These are phyloP conservation scores for Dysdera silvatica DNA, from an alignment of 1,140 invertebrate genomes.

Conservation along the genomic window DNA sequence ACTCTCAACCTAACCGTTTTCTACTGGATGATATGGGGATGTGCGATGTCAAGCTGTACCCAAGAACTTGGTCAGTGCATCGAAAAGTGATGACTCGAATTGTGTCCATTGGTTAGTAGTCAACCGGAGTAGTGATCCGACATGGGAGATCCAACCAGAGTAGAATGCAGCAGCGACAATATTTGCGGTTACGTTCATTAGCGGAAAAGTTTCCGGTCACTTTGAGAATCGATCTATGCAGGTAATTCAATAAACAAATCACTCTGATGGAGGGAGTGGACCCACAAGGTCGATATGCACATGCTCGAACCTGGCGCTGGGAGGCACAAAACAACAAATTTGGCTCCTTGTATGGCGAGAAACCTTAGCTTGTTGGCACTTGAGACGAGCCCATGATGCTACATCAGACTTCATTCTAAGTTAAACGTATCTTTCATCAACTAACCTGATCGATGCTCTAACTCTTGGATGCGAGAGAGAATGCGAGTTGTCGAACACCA, in stretches of 20 bases:
- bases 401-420: background rate
- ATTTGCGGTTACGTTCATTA: constrained; percentile 43
- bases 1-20: constrained; percentile 41
- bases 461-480: constrained; percentile 13
- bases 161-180: constrained; percentile 39
- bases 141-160: constrained; percentile 40
- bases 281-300: constrained; percentile 50
- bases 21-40: constrained; percentile 33
- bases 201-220: constrained; percentile 44
- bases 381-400: constrained; percentile 4
- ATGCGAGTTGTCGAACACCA: background rate
- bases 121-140: constrained; percentile 34
- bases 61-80: constrained; percentile 4
- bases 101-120: constrained; percentile 45
- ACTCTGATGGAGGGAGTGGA: constrained; percentile 41
- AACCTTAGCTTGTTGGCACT: constrained; percentile 18
- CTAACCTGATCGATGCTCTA: background rate
- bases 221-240: constrained; percentile 45
- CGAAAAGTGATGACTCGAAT: constrained; percentile 41
- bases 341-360: background rate
- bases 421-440: constrained; percentile 4
- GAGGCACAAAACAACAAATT: background rate
- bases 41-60: background rate
- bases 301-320: constrained; percentile 38
- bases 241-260: constrained; percentile 43